A percentile compares a stretch with the other conserved stretches of the same genome.
These are phyloP conservation scores for Gisinianus flammeolus DNA, from an alignment of 2,888 invertebrate genomes.

Conservation along the genomic window DNA sequence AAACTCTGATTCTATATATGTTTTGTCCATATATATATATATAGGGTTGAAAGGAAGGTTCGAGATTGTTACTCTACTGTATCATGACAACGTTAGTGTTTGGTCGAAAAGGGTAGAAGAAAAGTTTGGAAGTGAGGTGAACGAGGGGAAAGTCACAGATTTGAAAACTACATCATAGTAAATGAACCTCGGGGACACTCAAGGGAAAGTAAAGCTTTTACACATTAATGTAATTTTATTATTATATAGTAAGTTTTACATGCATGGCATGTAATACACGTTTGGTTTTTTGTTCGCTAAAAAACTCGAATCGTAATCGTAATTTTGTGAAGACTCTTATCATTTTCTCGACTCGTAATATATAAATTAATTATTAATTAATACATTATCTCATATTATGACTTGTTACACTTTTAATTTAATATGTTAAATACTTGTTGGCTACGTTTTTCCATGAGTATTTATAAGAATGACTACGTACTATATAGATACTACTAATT, in stretches of 20 bases:
- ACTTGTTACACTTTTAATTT: not conserved
- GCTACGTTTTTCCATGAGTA: too few species aligned
- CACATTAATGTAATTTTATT: not conserved
- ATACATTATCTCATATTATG: not conserved
- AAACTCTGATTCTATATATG: too few species aligned
- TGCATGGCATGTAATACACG: not conserved
- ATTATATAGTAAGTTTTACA: not conserved
- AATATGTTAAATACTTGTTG: not conserved
- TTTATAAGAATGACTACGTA: too few species aligned
- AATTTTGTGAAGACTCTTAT: not conserved
- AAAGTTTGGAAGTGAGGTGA: conserved; percentile 51
- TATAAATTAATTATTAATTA: not conserved
- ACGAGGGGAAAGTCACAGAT: conserved; percentile 55
- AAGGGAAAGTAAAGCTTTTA: conserved; percentile 11
- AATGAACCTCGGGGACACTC: too few species aligned
- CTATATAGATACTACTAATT: too few species aligned
- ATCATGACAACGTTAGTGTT: conserved; percentile 46
- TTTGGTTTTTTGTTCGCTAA: too few species aligned
- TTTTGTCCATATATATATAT: too few species aligned
- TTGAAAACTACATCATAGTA: conserved; percentile 50
- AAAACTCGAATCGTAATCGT: not conserved
- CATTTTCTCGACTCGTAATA: not conserved
- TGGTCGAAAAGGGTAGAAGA: conserved; percentile 49
- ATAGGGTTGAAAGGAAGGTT: conserved; percentile 51
- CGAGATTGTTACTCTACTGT: conserved; percentile 51